Conservation (phyloP, 2,797 vertebrate species). For the Anolis apletophallus region DNA sequence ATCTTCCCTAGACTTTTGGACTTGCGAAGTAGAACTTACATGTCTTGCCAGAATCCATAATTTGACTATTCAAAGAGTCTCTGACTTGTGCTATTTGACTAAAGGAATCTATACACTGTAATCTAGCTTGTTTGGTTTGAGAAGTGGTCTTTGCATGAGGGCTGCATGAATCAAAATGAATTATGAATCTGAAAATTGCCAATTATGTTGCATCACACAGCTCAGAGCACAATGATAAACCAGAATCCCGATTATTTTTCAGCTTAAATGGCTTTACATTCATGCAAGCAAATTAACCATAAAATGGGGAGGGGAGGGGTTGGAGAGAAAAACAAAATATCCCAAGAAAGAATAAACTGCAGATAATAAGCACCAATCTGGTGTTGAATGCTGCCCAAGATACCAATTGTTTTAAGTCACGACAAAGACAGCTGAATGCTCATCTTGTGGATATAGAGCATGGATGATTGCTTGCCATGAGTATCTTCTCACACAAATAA, state of each 20-base stretch:
- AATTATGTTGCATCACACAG: slow-evolving; percentile 84
- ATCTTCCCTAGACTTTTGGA: background rate
- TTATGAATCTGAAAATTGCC: slow-evolving; percentile 85
- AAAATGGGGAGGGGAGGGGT: slow-evolving; percentile 76
- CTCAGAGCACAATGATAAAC: slow-evolving; percentile 81
- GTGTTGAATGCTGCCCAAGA: slow-evolving; percentile 87
- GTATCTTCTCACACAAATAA: slow-evolving; percentile 92
- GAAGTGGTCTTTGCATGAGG: slow-evolving; percentile 35
- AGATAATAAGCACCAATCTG: slow-evolving; percentile 89
- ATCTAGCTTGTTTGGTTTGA: slow-evolving; percentile 39
- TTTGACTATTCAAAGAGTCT: slow-evolving; percentile 53
- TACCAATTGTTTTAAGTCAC: slow-evolving; percentile 88
- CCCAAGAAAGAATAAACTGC: slow-evolving; percentile 86
- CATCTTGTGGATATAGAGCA: slow-evolving; percentile 82
- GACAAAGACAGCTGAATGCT: slow-evolving; percentile 88
- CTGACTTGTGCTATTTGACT: slow-evolving; percentile 48
- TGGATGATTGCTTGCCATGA: slow-evolving; percentile 88
- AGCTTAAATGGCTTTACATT: slow-evolving; percentile 87
- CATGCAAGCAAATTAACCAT: slow-evolving; percentile 87
- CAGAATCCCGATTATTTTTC: slow-evolving; percentile 83
- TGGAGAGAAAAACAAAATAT: slow-evolving; percentile 79
- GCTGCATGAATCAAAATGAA: slow-evolving; percentile 75
- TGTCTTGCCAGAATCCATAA: slow-evolving; percentile 16
- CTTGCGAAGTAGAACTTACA: background rate
- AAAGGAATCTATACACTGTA: slow-evolving; percentile 54